phyloP scores from a whole-genome alignment of 2,797 vertebrate genomes.

The Microhierax caerulescens region DNA sequence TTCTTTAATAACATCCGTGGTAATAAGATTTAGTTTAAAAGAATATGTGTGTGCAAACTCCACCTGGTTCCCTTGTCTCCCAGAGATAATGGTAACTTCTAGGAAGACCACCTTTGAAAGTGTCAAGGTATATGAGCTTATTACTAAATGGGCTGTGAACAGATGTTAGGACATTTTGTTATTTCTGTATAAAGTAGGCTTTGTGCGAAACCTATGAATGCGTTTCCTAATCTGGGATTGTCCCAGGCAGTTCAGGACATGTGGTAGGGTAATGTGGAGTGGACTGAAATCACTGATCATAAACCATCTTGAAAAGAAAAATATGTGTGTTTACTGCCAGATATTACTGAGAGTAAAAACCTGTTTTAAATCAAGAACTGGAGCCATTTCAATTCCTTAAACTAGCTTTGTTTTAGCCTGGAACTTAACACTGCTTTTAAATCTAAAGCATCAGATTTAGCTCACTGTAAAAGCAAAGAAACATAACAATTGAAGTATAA shows the following conservation, averaged over 20 bases:
- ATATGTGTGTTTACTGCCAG: constrained; percentile 63
- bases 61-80: neutral
- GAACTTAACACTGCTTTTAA: constrained; percentile 31
- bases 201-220: constrained; percentile 12
- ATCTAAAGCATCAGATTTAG: constrained; percentile 37
- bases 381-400: constrained; percentile 40
- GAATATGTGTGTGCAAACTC: neutral
- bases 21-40: neutral
- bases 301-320: constrained; percentile 67
- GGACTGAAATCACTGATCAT: constrained; percentile 63
- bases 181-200: constrained; percentile 38
- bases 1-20: neutral
- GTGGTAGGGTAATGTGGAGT: constrained; percentile 45
- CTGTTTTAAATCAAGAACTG: constrained; percentile 66
- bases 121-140: neutral
- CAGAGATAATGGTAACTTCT: neutral
- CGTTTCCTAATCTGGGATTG: constrained; percentile 28
- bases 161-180: constrained; percentile 16
- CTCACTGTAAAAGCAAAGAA: constrained; percentile 18
- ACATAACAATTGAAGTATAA: constrained; percentile 19
- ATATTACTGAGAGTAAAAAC: constrained; percentile 56
- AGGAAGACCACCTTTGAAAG: constrained; percentile 9
- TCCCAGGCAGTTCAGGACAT: constrained; percentile 48
- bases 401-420: constrained; percentile 40
- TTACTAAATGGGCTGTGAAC: constrained; percentile 1